Base-by-base conservation (phyloP, 2,797 vertebrate species). In the Momotus momota region DNA sequence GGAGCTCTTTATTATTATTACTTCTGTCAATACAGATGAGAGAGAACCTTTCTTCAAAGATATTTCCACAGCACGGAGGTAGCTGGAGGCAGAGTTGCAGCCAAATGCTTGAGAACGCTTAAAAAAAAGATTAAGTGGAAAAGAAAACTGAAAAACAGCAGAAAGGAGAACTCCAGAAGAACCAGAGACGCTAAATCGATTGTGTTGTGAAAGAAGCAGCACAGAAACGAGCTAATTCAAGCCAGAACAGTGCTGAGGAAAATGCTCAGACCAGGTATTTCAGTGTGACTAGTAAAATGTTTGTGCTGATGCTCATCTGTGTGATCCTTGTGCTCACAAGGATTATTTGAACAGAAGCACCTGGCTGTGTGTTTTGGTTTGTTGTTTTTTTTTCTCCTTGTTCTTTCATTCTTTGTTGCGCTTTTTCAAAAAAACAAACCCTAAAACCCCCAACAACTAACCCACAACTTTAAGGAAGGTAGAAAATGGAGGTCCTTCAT, bases 311-410 rank as follows among this genome's bases (percentile, higher is more conserved):
- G 1, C 16, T 48, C 10, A 2, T 8, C 31, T n/a, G 1, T 18
- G 41, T 17, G 29, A 15, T 52, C 14, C 31, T 66, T 0, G 0
- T 23, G 31, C 31, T 51, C 22, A 15, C 0, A 5, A 41, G 25
- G 25, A 14, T 11, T 5, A 40, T 43, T 38, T 19, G 57, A 54
- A 72, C 43, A 52, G 31, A 31, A 22, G 13, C 31, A 29, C 31
- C 14, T 22, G 22, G 16, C 3, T 54, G 14, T 7, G 3, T 12
- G 6, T 0, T 7, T 29, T 54, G 27, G 9, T 10, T 46, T 46
- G 21, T 45, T 46, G 20, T 46, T 27, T 27, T 51, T 41, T 69
- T 31, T 40, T 83, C 70, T 65, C 7, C 23, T 29, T 18, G 16
- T 31, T 19, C 52, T 20, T 55, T n/a, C 52, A 31, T 55, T n/a